These are phyloP conservation scores for Ichneumon xanthorius DNA, from an alignment of 2,888 invertebrate genomes.

Conservation along the genomic window DNA sequence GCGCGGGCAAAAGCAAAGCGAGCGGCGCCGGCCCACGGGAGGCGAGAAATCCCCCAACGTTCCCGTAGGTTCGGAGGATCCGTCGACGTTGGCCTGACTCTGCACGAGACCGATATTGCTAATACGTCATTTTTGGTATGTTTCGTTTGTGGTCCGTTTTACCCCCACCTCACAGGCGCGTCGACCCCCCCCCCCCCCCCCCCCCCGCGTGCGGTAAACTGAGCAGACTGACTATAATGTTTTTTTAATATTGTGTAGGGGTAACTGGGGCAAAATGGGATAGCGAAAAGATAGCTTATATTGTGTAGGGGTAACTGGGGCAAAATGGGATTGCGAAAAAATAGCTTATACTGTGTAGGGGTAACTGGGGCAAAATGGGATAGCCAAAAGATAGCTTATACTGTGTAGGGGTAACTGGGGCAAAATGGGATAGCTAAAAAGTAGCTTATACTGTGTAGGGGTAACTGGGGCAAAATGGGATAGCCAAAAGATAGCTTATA, in stretches of 20 bases:
- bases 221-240: neutral
- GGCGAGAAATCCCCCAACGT: neutral
- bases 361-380: too few relatives aligned
- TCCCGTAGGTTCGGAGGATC: conserved; percentile 3
- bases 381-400: too few relatives aligned
- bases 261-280: too few relatives aligned
- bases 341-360: too few relatives aligned
- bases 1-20: conserved; percentile 32
- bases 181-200: too few relatives aligned
- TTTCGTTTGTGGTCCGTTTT: conserved; percentile 10
- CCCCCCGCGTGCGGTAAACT: neutral
- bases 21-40: conserved; percentile 11
- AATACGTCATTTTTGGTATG: conserved; percentile 15
- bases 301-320: too few relatives aligned
- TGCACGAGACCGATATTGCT: conserved; percentile 8
- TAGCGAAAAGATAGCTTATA: too few relatives aligned
- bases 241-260: too few relatives aligned
- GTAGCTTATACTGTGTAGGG: neutral
- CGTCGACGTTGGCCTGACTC: neutral
- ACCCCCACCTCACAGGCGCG: neutral
- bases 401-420: too few relatives aligned
- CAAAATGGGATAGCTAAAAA: too few relatives aligned
- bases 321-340: too few relatives aligned
- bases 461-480: too few relatives aligned
- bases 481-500: neutral